Evolutionary conservation across 2,888 invertebrate genomes (phyloP), one percentile per base, ranked within the genome.

Genomic region (Sepioteuthis lessoniana): DNA sequence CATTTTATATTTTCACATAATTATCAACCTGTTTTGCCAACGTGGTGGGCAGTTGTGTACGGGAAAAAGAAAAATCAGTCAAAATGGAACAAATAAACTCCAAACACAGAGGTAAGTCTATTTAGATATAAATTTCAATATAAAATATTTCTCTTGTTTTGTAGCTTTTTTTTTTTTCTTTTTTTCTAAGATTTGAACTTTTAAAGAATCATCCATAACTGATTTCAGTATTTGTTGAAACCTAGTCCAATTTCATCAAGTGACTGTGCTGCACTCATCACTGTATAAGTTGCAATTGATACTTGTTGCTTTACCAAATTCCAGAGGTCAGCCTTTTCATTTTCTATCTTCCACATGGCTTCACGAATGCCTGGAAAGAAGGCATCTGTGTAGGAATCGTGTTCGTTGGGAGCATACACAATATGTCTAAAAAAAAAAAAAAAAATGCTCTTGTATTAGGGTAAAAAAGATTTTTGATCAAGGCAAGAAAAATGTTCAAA

Each of bases 341-440:
- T 92, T 93, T 96, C 95, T 19, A 97, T 96, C 47, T 96, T 95
- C 93, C 94, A 95, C 95, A 96, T 95, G 19, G 96, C 95, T 94
- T 96, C 96, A 16, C 95, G 95, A 16, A 97, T 95, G 31, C 96
- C 97, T 13, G 97, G 96, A 94, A 97, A 96, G 90, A 95, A 95
- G 90, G 96, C 94, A 90, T 96, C 96, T 10, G 95, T 94, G 94
- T 97, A 97, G 28, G 95, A 93, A 93, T 97, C 96, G 94, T 95
- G 95, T 46, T 94, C 93, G 93, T 96, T 96, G 2, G 96, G 96
- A 16, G 97, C 97, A 95, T 96, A 97, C 93, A 97, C 95, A 0
- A 97, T 96, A 94, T 97, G 95, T 93, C 96, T 96, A 95, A 38
- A 95, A 95, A n/a, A 93, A 50, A 35, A 94, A 93, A 42, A 19